Evolutionary conservation across 2,113 vertebrate genomes (phyloP), one percentile per base, ranked within the genome.

Genomic region (Phalacrocorax carbo): DNA sequence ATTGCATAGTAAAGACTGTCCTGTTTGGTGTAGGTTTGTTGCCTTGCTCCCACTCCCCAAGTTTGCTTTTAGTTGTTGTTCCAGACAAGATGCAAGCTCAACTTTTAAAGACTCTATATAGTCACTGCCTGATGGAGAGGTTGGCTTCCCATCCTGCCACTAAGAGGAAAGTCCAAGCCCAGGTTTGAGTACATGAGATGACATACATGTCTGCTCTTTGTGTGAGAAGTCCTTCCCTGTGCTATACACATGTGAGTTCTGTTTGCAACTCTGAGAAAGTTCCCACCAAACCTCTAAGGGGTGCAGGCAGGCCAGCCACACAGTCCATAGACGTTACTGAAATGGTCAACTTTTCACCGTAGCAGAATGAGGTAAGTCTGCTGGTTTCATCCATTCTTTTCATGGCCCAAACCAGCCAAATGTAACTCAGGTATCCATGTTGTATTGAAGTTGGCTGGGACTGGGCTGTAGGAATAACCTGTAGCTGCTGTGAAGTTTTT

Each of bases 201-300:
- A 38, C 11, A 3, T 55, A n/a, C 2, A 0, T 7, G 8, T 64
- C n/a, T 71, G 32, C 23, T 51, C 10, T 46, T 78, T 30, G 6
- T 51, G 4, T 27, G 55, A 29, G 36, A 29, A 40, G 10, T 66
- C 26, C 25, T 86, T 78, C 72, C 22, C 22, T 54, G 40, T 73
- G 40, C 13, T 7, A 3, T 25, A n/a, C 4, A 10, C 13, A 1
- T 0, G 0, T 4, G 5, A n/a, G 29, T 34, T 83, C 58, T 60
- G 17, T 68, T 72, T 40, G 49, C 22, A 82, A 26, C 51, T 30
- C 7, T 0, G 5, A 32, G 49, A 36, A 61, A 51, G 29, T 60
- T 82, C 20, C 36, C 27, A 38, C 38, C 52, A 30, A 49, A 44
- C 51, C 29, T 75, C 12, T 32, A 18, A 58, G 49, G 62, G 17